Percentiles rank a stretch among this genome's conserved stretches.
These are phyloP conservation scores for Hyposoter didymator DNA, from an alignment of 2,888 invertebrate species.

Conservation along the genomic window DNA sequence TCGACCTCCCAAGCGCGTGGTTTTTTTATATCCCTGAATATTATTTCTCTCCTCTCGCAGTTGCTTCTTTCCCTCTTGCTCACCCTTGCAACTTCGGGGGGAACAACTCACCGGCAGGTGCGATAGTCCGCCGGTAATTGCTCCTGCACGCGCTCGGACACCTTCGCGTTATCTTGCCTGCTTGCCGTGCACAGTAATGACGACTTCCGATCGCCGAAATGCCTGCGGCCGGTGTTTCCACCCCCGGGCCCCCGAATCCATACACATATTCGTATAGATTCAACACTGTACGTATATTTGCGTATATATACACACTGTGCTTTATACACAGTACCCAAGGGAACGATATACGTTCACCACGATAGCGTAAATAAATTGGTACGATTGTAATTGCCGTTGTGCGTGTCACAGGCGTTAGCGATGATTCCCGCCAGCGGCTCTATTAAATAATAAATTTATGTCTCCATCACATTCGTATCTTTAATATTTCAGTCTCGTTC, in stretches of 20 bases:
- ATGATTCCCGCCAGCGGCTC: constrained; percentile 50
- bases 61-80: not conserved
- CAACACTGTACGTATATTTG: not conserved
- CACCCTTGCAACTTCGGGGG: constrained; percentile 2
- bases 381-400: constrained; percentile 83
- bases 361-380: constrained; percentile 81
- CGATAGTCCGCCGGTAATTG: constrained; percentile 57
- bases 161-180: constrained; percentile 53
- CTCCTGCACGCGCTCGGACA: constrained; percentile 51
- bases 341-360: constrained; percentile 62
- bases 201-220: constrained; percentile 70
- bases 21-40: constrained; percentile 38
- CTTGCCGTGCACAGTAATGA: constrained; percentile 61
- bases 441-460: constrained; percentile 58
- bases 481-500: constrained; percentile 11
- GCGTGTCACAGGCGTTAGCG: constrained; percentile 78
- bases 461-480: not conserved
- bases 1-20: constrained; percentile 26
- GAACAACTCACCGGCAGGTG: constrained; percentile 55
- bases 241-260: not conserved
- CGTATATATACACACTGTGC: not conserved
- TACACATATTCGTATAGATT: not conserved
- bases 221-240: constrained; percentile 39
- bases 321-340: constrained; percentile 57
- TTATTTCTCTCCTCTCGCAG: constrained; percentile 10